Base-by-base conservation (phyloP, 2,797 vertebrate genomes). In the Phoxinus dragarum region DNA sequence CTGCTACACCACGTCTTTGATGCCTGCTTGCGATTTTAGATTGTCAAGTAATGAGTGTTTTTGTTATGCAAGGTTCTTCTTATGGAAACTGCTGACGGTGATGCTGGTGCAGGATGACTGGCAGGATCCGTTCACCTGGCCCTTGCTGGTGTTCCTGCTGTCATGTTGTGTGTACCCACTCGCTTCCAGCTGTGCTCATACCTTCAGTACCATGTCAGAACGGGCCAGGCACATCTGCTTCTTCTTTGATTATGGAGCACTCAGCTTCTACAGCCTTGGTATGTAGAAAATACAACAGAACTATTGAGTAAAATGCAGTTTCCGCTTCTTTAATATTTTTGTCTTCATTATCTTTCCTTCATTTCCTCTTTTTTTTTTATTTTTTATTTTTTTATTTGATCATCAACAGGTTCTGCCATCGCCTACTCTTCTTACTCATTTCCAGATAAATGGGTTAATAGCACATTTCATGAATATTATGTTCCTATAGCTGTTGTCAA, bases 201-300 rank as follows among this genome's bases (percentile, higher is more conserved):
- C 98, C 84, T 97, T 99, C 94, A 98, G 96, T 91, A 95, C 93
- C 89, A 97, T 98, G 97, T 98, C 97, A 5, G 88, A 64, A 16
- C 93, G 91, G 0, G 95, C 96, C 0, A 93, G 97, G 0, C 97
- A 98, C 93, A 94, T 98, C 92, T 98, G 97, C 94, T 99, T 96
- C 94, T 99, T 98, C 90, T 96, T 98, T 2, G 98, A 99, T 88
- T 99, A 99, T 0, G 97, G 95, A 0, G 97, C 97, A 0, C 95
- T 99, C 85, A 97, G 97, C 88, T 94, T 96, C 89, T 99, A 98
- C 94, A 97, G 96, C 90, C 90, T 99, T 86, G 97, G 98, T 98
- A 47, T 59, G 6, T 38, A 14, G 42, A 82, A 19, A 34, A 80
- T 31, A 59, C 12, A 47, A 47, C n/a, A 66, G 12, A 64, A 5